Evolutionary conservation across 2,113 vertebrate species (phyloP).

Genomic region (Steatornis caripensis): DNA sequence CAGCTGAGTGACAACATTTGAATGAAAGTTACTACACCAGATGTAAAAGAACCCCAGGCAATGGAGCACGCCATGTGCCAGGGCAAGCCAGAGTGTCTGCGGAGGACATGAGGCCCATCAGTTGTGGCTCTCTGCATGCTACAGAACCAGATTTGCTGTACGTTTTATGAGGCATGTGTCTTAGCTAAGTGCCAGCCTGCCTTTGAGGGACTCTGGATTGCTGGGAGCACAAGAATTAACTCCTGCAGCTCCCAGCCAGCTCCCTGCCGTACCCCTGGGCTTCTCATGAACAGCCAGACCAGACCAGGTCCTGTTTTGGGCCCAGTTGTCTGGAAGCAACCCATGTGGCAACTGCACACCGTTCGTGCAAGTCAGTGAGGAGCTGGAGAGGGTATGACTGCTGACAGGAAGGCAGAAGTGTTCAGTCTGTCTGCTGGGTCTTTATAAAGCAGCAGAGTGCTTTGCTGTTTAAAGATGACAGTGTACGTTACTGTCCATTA

Average conservation of each 20-base stretch:
- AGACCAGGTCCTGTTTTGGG: background rate
- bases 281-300: background rate
- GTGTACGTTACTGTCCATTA: background rate
- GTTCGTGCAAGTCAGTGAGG: background rate
- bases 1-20: background rate
- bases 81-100: background rate
- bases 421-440: background rate
- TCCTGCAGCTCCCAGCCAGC: background rate
- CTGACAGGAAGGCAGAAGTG: background rate
- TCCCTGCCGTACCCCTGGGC: too few species aligned
- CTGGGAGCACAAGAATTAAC: background rate
- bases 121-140: background rate
- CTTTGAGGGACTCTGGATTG: background rate
- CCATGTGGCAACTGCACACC: background rate
- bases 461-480: background rate
- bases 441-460: background rate
- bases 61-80: background rate
- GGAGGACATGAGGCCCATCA: fast-evolving
- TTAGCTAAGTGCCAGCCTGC: background rate
- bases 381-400: background rate
- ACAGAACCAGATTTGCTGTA: background rate
- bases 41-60: background rate
- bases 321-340: background rate
- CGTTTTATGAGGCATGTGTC: fast-evolving
- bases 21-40: too few species aligned